Base-by-base conservation (phyloP, 2,797 vertebrate genomes). In the Anableps anableps region DNA sequence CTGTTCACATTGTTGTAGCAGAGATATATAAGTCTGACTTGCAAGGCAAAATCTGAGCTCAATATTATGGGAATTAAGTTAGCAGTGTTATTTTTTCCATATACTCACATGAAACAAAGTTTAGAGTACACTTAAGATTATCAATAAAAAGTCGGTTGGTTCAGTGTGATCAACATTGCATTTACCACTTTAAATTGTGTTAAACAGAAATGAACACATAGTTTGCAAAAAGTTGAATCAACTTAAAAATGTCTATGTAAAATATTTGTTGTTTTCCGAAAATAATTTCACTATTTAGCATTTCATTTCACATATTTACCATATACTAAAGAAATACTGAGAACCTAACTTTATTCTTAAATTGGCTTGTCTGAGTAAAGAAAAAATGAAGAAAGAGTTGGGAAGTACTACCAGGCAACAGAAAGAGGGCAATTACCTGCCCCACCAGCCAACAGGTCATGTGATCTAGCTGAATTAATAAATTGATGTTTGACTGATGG, bases 351-450 rank as follows among this genome's bases (percentile, higher is more conserved):
- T 80, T 72, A 9, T 31, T 77, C 82, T 68, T 75, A 90, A 82
- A 78, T 60, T 2, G 29, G 38, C 60, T 85, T 81, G 83, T 88
- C 83, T 84, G 74, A 79, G 75, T 70, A 64, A 83, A 87, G 77
- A 85, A 51, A 45, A 81, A 78, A 88, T 86, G 83, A 88, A 73
- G 68, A 84, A 88, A 73, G 68, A 85, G 85, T 87, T 88, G 84
- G 87, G 88, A 81, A 53, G 23, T 76, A 91, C 93, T 84, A 76
- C 80, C 41, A 36, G 23, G 48, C 62, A 80, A 77, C 87, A 83
- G 55, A 58, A 13, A 58, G 88, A 92, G 89, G 88, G 92, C 78
- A 74, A 75, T 91, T 86, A 92, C 91, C 89, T 92, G 90, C 82
- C 89, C 82, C 47, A 62, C 81, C 36, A 78, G 62, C 66, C 71